These are phyloP conservation scores for Toxotes jaculatrix DNA, from an alignment of 2,113 vertebrate genomes.

Conservation along the genomic window DNA sequence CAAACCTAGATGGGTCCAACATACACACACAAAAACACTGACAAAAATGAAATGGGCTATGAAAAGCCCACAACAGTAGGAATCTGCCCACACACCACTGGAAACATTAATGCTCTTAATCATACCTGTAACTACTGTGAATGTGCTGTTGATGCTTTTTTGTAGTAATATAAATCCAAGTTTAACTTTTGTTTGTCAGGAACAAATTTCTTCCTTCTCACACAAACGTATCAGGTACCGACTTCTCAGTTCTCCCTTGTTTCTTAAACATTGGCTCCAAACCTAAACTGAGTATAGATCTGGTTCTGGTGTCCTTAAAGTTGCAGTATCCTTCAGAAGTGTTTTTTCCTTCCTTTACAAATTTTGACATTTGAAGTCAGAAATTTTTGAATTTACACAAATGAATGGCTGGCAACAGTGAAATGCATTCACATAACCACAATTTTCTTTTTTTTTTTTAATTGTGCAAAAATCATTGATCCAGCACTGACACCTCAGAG, in stretches of 20 bases:
- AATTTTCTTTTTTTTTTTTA: neutral
- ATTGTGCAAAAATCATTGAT: too few relatives aligned
- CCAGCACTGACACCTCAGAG: neutral
- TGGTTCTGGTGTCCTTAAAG: neutral
- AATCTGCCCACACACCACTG: neutral
- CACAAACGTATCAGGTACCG: neutral
- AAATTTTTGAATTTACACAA: neutral
- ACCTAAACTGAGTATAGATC: neutral
- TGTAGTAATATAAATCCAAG: neutral
- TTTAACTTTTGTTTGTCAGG: conserved; percentile 4
- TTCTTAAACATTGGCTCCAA: conserved; percentile 1
- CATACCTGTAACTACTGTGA: neutral
- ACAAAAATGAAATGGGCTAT: neutral
- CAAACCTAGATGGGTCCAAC: neutral
- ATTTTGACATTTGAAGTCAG: neutral
- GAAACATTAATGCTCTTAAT: neutral
- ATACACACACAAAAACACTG: neutral
- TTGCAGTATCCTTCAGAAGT: neutral
- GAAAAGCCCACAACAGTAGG: too few relatives aligned
- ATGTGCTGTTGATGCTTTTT: neutral
- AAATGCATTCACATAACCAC: neutral
- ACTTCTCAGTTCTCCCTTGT: neutral
- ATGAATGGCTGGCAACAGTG: neutral
- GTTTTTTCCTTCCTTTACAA: neutral
- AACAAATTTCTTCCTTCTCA: conserved; percentile 2